Base-by-base conservation (phyloP, 2,113 vertebrate genomes). In the Melanocharis versteri region DNA sequence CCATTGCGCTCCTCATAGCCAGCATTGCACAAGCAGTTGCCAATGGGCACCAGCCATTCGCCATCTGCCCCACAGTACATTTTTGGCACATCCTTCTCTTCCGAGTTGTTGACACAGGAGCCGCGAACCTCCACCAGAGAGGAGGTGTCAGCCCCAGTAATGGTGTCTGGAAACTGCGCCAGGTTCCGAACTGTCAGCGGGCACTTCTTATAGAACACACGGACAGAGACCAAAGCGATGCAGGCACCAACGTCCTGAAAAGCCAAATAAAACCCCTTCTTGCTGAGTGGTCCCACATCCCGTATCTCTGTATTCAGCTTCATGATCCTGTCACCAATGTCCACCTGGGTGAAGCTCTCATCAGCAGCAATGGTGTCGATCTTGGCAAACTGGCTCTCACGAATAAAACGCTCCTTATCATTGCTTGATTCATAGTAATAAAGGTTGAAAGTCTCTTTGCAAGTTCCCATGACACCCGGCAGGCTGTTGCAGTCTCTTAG, bases 21-120 rank as follows among this genome's bases (percentile, higher is more conserved):
- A 75, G 99, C 99, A 31, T 99, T 99, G 96, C 99, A 99, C 33
- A 99, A 87, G 82, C 99, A 99, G 98, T 99, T 99, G 97, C 99
- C 99, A 97, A 99, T 99, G 94, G 99, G 99, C 83, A 99, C 99
- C 98, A 99, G 97, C 99, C 99, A 99, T 86, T 99, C 99, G 1
- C 99, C 99, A 91, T 99, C 99, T 84, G 99, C 99, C 85, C 99
- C 99, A 9, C 99, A 99, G 98, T 99, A 99, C 99, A 99, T 99
- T 98, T 99, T 99, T 90, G 99, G 99, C 97, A 99, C 99, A 97
- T 99, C 99, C 95, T 99, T 99, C 95, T 99, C 99, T 96, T 99
- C 99, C 0, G 99, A 99, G 97, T 99, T 99, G 98, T 99, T 99
- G 98, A 99, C 99, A 47, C 99, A 99, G 23, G 99, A 99, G 94